A percentile compares a stretch with the other conserved stretches of the same genome.
Evolutionary conservation across 92 coral and sea anemone species (phyloP).

Genomic region (Umimayanthus kanabou): DNA sequence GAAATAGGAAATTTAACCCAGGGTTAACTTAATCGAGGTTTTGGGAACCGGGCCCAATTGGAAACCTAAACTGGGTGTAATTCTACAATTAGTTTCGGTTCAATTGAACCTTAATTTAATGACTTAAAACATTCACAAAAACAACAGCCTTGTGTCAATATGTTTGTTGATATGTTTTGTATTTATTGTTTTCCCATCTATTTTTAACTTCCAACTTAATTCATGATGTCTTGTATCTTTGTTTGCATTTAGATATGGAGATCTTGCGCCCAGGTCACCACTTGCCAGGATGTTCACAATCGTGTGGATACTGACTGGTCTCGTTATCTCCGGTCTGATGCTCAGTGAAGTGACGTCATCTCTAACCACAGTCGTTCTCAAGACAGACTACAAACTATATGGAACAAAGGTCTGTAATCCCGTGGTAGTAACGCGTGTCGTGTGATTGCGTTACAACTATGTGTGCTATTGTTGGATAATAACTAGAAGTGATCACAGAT

Average conservation of each 20-base stretch:
- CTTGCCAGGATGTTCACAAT: slow-evolving; percentile 41
- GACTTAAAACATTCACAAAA: too few relatives aligned
- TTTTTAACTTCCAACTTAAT: neutral
- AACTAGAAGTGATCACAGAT: too few relatives aligned
- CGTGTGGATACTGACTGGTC: slow-evolving; percentile 48
- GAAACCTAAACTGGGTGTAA: too few relatives aligned
- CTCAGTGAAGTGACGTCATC: slow-evolving; percentile 43
- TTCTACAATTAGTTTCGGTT: too few relatives aligned
- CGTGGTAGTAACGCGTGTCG: neutral
- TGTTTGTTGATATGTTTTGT: neutral
- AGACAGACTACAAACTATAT: slow-evolving; percentile 40
- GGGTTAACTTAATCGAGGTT: too few relatives aligned
- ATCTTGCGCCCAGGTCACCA: slow-evolving; percentile 37
- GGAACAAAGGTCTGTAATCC: slow-evolving; percentile 48
- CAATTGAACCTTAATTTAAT: too few relatives aligned
- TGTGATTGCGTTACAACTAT: neutral
- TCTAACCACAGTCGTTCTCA: slow-evolving; percentile 42
- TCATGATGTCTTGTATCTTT: neutral
- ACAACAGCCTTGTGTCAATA: too few relatives aligned
- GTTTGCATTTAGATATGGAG: slow-evolving; percentile 42
- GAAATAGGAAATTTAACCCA: too few relatives aligned
- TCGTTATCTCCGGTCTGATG: slow-evolving; percentile 33
- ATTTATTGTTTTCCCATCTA: neutral
- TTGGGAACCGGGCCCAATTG: too few relatives aligned
- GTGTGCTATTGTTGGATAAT: neutral